Conservation (phyloP, 2,797 vertebrate species). For the Meriones psammophilus region DNA sequence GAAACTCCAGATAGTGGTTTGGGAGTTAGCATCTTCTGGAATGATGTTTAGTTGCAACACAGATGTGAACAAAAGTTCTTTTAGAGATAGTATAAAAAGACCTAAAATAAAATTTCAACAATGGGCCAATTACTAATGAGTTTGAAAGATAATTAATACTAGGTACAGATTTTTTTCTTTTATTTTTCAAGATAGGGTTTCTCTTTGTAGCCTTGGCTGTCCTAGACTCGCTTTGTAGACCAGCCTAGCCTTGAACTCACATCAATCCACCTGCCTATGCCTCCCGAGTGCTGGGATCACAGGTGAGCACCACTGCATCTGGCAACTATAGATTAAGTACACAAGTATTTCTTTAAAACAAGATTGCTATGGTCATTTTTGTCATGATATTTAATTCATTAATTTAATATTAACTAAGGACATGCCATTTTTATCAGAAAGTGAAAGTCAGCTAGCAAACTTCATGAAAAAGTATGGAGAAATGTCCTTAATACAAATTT, state of each 20-base stretch:
- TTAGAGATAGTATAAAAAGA: background rate
- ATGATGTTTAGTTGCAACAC: slow-evolving; percentile 16
- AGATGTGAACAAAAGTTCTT: slow-evolving; percentile 15
- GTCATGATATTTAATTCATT: slow-evolving; percentile 20
- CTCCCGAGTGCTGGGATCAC: too few species aligned
- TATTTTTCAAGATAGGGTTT: too few species aligned
- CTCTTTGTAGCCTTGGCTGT: too few species aligned
- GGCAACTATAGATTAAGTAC: background rate
- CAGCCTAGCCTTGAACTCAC: too few species aligned
- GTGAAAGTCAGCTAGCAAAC: background rate
- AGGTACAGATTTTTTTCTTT: too few species aligned
- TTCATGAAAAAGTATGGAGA: slow-evolving; percentile 52
- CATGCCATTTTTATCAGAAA: slow-evolving; percentile 41
- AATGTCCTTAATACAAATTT: slow-evolving; percentile 57
- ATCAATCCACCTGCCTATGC: too few species aligned
- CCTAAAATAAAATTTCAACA: slow-evolving; percentile 63
- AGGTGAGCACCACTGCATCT: too few species aligned
- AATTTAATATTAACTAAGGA: slow-evolving; percentile 36
- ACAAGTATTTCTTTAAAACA: background rate
- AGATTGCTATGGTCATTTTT: background rate
- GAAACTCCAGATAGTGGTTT: background rate
- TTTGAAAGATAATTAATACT: background rate
- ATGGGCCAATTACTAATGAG: background rate
- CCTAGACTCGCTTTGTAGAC: too few species aligned
- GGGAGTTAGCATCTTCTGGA: background rate